These are phyloP conservation scores for Drosophila incognita DNA, from an alignment of 2,888 invertebrate species.

Conservation along the genomic window DNA sequence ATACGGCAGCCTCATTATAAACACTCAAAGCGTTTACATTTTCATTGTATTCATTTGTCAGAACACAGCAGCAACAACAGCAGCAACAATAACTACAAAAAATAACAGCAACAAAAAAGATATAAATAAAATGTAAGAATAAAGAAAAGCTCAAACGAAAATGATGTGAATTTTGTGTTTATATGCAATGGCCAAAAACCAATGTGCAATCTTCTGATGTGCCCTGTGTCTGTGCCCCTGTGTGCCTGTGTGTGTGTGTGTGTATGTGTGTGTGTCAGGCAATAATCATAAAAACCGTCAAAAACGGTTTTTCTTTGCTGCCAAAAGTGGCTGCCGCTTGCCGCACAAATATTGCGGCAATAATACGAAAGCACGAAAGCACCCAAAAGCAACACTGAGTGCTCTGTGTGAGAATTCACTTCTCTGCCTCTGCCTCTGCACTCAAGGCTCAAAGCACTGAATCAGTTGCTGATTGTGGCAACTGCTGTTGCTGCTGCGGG, in stretches of 20 bases:
- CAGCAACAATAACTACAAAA: not conserved
- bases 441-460: conserved; percentile 25
- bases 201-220: conserved; percentile 68
- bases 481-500: conserved; percentile 5
- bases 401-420: conserved; percentile 1
- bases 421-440: not conserved
- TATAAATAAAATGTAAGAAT: conserved; percentile 22
- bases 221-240: not conserved
- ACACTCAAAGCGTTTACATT: conserved; percentile 53
- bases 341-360: conserved; percentile 66
- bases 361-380: conserved; percentile 47
- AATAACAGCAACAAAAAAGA: conserved; percentile 3
- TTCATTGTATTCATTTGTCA: conserved; percentile 52
- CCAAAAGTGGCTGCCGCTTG: conserved; percentile 41
- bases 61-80: not conserved
- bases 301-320: conserved; percentile 66
- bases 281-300: conserved; percentile 78
- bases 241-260: conserved; percentile 11
- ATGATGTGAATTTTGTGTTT: conserved; percentile 57
- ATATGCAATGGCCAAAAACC: conserved; percentile 64
- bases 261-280: conserved; percentile 46
- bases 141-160: conserved; percentile 28
- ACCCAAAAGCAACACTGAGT: conserved; percentile 13
- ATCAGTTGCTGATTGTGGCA: conserved; percentile 25
- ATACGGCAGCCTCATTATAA: conserved; percentile 46